These are phyloP conservation scores for Drosophila tani DNA, from an alignment of 1,140 invertebrate genomes.

Conservation along the genomic window DNA sequence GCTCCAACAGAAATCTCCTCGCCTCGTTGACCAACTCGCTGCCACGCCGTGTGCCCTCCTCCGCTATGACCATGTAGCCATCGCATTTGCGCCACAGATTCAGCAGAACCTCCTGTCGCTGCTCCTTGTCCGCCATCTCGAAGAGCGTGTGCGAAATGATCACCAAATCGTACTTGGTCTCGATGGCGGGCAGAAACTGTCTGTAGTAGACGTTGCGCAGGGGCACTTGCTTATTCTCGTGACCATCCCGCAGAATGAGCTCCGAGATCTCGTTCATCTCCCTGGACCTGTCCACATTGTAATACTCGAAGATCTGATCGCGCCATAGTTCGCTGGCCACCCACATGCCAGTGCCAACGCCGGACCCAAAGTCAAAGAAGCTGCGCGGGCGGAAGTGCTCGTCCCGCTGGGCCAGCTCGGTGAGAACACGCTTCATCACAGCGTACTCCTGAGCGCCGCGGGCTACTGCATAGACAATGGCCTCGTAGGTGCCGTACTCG, in stretches of 20 bases:
- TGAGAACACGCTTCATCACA: conserved; percentile 89
- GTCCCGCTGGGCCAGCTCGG: conserved; percentile 89
- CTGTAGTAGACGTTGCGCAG: conserved; percentile 89
- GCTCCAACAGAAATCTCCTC: conserved; percentile 89
- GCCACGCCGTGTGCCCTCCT: conserved; percentile 93
- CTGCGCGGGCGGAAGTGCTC: conserved; percentile 90
- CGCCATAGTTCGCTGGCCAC: conserved; percentile 90
- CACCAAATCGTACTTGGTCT: conserved; percentile 92
- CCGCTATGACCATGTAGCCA: conserved; percentile 93
- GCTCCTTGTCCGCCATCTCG: conserved; percentile 89
- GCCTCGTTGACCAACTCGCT: conserved; percentile 92
- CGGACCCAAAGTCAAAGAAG: conserved; percentile 96
- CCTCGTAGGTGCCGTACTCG: conserved; percentile 88
- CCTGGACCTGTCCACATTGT: conserved; percentile 91
- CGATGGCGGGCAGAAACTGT: conserved; percentile 91
- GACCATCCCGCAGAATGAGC: conserved; percentile 88
- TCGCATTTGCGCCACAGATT: conserved; percentile 95
- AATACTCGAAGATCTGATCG: conserved; percentile 91
- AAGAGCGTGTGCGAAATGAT: conserved; percentile 92
- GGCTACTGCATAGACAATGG: conserved; percentile 89
- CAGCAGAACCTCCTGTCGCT: conserved; percentile 89
- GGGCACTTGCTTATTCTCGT: conserved; percentile 86
- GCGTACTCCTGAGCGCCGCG: conserved; percentile 91
- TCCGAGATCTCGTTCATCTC: conserved; percentile 93
- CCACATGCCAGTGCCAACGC: conserved; percentile 93